Percentiles rank a stretch among this genome's conserved stretches.
Evolutionary conservation across 2,888 invertebrate genomes (phyloP).

Genomic region (Tenthredo notha): DNA sequence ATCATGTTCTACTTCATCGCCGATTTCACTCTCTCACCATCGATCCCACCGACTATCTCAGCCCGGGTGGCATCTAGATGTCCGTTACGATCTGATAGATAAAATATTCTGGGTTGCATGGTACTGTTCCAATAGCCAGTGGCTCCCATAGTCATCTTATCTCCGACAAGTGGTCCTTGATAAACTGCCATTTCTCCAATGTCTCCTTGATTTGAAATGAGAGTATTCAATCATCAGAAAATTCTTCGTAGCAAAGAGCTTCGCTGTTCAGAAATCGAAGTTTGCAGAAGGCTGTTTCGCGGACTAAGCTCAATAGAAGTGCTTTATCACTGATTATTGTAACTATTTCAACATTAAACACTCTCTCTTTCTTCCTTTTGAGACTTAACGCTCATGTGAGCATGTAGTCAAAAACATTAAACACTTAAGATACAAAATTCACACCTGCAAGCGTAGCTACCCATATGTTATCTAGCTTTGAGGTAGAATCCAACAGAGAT

Average conservation of each 20-base stretch:
- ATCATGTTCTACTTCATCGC: background rate
- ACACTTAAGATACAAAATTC: background rate
- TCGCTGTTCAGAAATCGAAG: background rate
- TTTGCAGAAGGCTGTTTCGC: background rate
- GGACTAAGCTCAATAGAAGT: background rate
- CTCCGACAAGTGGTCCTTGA: slow-evolving; percentile 81
- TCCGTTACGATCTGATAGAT: slow-evolving; percentile 79
- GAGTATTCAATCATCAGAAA: background rate
- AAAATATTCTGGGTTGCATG: slow-evolving; percentile 81
- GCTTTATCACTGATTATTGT: background rate
- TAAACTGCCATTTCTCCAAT: slow-evolving; percentile 85
- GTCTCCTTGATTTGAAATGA: slow-evolving; percentile 78
- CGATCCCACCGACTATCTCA: slow-evolving; percentile 85
- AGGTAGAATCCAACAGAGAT: slow-evolving; percentile 61
- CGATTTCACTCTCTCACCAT: slow-evolving; percentile 79
- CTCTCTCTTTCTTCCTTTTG: too few species aligned
- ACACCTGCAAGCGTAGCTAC: slow-evolving; percentile 83
- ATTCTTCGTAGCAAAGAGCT: background rate
- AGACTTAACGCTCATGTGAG: too few species aligned
- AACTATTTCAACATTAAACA: background rate
- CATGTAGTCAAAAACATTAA: too few species aligned
- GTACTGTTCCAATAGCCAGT: slow-evolving; percentile 85
- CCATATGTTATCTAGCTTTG: slow-evolving; percentile 81
- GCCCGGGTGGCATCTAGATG: slow-evolving; percentile 85
- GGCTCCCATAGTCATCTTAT: slow-evolving; percentile 80